These are phyloP conservation scores for Pristionchus entomophagus DNA, from an alignment of 2,888 invertebrate genomes.

Conservation along the genomic window DNA sequence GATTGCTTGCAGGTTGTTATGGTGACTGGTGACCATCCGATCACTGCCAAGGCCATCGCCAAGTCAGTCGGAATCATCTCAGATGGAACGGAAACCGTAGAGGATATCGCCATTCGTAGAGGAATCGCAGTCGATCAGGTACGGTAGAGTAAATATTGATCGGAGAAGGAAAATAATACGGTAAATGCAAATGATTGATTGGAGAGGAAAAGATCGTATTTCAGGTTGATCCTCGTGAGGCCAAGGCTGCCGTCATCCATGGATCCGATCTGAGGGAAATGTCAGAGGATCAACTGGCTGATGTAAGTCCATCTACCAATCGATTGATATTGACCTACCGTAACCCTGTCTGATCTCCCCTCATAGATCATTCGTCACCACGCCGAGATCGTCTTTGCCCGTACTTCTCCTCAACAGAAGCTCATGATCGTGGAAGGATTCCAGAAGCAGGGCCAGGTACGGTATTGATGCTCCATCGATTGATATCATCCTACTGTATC, in stretches of 20 bases:
- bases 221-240: constrained; percentile 73
- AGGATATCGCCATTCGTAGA: constrained; percentile 85
- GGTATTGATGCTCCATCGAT: neutral
- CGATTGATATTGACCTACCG: neutral
- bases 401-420: constrained; percentile 76
- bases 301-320: constrained; percentile 49
- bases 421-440: constrained; percentile 81
- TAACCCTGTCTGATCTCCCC: neutral
- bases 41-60: constrained; percentile 78
- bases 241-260: constrained; percentile 76
- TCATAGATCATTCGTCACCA: constrained; percentile 61
- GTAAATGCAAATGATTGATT: too few species aligned
- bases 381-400: constrained; percentile 76
- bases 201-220: neutral
- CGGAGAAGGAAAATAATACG: neutral
- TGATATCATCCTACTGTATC: neutral
- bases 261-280: constrained; percentile 72
- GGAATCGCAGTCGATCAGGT: constrained; percentile 88
- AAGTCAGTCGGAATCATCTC: constrained; percentile 78
- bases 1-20: constrained; percentile 77
- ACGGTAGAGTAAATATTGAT: neutral
- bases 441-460: constrained; percentile 78
- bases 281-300: constrained; percentile 58
- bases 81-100: constrained; percentile 79
- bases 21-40: constrained; percentile 81